Evolutionary conservation across 2,888 invertebrate genomes (phyloP), one percentile per base, ranked within the genome.

Genomic region (Alitta virens): DNA sequence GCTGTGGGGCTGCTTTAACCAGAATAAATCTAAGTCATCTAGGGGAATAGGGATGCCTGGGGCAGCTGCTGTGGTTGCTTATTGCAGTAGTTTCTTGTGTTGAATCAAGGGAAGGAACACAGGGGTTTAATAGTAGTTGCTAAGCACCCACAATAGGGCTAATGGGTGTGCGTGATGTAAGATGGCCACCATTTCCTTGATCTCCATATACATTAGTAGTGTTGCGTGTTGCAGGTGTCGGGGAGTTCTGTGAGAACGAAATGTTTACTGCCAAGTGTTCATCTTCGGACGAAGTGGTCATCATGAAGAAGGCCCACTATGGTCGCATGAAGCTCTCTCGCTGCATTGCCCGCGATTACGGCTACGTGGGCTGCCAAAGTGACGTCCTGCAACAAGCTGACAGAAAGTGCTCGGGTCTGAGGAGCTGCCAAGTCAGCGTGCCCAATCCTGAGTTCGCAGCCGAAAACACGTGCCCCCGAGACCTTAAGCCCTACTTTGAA

Each of bases 401-500:
- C 46, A n/a, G 46, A 21, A 46, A 46, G 46, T 46, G 46, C 21
- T 46, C 46, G 21, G 46, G 46, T 7, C 46, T 18, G n/a, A 46
- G 46, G n/a, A 46, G 21, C 18, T 46, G 46, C n/a, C 9, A 46
- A 21, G 21, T 46, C n/a, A 21, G n/a, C n/a, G 21, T 46, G n/a
- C 46, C 46, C 21, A 21, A 46, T 46, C 46, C 46, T 16, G 46
- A 46, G 21, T 21, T 46, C 18, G 5, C 46, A 3, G 3, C 46
- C 5, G 5, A n/a, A n/a, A 46, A 46, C 21, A 5, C 46, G n/a
- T 46, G 46, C 46, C 46, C 46, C n/a, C n/a, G 46, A 21, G 46
- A 46, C 46, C 46, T 46, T n/a, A 46, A 46, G 21, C 46, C 46
- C n/a, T 46, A 46, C 46, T 21, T 46, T n/a, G 46, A 46, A 46